A percentile compares a stretch with the other conserved stretches of the same genome.
Conservation (phyloP, 2,888 invertebrate species). For the Cacoxenus indagator region DNA sequence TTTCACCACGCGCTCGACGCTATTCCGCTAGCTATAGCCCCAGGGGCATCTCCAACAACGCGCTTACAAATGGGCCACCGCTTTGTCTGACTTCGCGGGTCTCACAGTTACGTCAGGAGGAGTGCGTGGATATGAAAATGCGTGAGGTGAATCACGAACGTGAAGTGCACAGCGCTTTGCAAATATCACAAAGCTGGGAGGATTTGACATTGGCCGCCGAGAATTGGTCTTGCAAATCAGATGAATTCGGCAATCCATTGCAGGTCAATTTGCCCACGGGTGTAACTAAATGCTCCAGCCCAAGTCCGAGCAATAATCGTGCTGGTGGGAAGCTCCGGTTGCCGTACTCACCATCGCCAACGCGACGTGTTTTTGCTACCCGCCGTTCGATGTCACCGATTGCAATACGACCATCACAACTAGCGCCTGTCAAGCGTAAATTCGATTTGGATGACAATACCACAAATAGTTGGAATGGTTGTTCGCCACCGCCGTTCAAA, state of each 20-base stretch:
- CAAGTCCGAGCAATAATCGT: slow-evolving; percentile 73
- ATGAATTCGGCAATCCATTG: slow-evolving; percentile 68
- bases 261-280: slow-evolving; percentile 72
- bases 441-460: slow-evolving; percentile 68
- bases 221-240: slow-evolving; percentile 75
- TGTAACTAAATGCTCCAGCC: slow-evolving; percentile 73
- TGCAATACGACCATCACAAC: slow-evolving; percentile 82
- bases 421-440: slow-evolving; percentile 77
- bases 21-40: slow-evolving; percentile 92
- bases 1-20: slow-evolving; percentile 81
- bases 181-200: slow-evolving; percentile 96
- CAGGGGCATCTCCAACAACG: slow-evolving; percentile 64
- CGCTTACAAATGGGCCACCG: slow-evolving; percentile 72
- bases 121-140: slow-evolving; percentile 85
- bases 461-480: slow-evolving; percentile 66
- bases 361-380: slow-evolving; percentile 84
- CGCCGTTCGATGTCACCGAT: slow-evolving; percentile 91
- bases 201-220: slow-evolving; percentile 84
- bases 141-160: slow-evolving; percentile 93
- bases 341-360: slow-evolving; percentile 84
- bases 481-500: slow-evolving; percentile 69
- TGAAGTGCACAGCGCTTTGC: slow-evolving; percentile 91
- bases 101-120: slow-evolving; percentile 89
- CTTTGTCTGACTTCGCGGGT: slow-evolving; percentile 84
- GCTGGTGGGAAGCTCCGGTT: slow-evolving; percentile 67